phyloP scores from a whole-genome alignment of 2,888 invertebrate species.

The Phalera bucephala region DNA sequence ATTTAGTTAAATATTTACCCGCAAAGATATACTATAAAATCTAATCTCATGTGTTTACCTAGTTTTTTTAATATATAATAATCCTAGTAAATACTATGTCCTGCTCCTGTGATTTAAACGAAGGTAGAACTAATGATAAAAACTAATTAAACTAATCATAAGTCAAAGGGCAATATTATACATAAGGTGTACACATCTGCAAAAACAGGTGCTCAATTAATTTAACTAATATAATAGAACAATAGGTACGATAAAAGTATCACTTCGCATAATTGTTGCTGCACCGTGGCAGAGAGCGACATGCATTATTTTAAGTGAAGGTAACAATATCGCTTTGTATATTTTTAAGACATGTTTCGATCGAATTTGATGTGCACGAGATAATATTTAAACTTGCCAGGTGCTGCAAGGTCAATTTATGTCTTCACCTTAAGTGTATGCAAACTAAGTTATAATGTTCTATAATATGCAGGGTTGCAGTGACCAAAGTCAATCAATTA shows the following conservation, averaged over 20 bases:
- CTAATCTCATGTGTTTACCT: slow-evolving; percentile 66
- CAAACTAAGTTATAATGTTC: too few relatives aligned
- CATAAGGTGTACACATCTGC: slow-evolving; percentile 41
- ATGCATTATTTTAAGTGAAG: too few relatives aligned
- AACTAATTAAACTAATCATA: slow-evolving; percentile 33
- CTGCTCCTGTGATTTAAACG: slow-evolving; percentile 49
- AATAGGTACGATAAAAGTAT: slow-evolving; percentile 64
- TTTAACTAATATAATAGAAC: slow-evolving; percentile 28
- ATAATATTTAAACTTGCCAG: too few relatives aligned
- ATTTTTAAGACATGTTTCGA: too few relatives aligned
- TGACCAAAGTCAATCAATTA: too few relatives aligned
- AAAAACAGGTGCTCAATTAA: slow-evolving; percentile 51
- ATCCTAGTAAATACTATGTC: slow-evolving; percentile 49
- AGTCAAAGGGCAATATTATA: slow-evolving; percentile 41
- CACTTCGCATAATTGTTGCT: slow-evolving; percentile 59
- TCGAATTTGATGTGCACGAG: too few relatives aligned
- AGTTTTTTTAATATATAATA: slow-evolving; percentile 36
- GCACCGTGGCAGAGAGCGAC: slow-evolving; percentile 38
- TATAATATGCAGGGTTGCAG: too few relatives aligned
- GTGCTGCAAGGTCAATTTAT: too few relatives aligned
- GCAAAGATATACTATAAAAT: slow-evolving; percentile 73
- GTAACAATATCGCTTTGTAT: too few relatives aligned
- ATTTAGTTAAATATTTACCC: slow-evolving; percentile 67
- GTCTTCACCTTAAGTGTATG: too few relatives aligned
- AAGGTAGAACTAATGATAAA: slow-evolving; percentile 37